Evolutionary conservation across 1,140 invertebrate genomes (phyloP).

Genomic region (Limonius californicus): DNA sequence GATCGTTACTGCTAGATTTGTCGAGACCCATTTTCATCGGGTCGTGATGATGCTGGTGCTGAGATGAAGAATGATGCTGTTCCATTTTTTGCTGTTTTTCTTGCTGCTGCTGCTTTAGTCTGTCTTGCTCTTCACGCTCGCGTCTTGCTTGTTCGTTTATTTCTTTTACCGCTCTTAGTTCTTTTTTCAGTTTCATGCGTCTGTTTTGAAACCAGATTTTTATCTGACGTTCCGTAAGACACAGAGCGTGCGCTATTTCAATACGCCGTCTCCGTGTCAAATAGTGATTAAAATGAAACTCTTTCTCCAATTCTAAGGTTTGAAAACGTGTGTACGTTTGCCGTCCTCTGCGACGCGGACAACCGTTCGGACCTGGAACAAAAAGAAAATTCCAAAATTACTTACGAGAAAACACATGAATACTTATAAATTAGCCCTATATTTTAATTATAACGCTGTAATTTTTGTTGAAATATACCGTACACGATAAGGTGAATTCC

Average conservation of each 20-base stretch:
- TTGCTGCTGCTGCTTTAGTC: slow-evolving; percentile 85
- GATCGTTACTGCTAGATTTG: slow-evolving; percentile 40
- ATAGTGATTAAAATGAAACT: slow-evolving; percentile 98
- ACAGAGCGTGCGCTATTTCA: slow-evolving; percentile 94
- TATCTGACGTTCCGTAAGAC: slow-evolving; percentile 93
- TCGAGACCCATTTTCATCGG: slow-evolving; percentile 51
- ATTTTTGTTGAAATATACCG: too few species aligned
- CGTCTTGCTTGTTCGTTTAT: slow-evolving; percentile 90
- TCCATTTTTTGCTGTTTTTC: slow-evolving; percentile 73
- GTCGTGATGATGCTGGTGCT: slow-evolving; percentile 60
- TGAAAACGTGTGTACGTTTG: slow-evolving; percentile 97
- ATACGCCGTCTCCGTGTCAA: slow-evolving; percentile 91
- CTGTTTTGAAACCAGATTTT: slow-evolving; percentile 98
- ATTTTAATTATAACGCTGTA: too few species aligned
- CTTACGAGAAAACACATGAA: too few species aligned
- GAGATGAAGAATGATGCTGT: slow-evolving; percentile 44
- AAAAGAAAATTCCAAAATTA: slow-evolving; percentile 20
- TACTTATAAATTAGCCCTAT: too few species aligned
- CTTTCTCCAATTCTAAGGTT: slow-evolving; percentile 93
- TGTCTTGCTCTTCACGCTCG: slow-evolving; percentile 85
- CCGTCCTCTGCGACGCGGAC: slow-evolving; percentile 85
- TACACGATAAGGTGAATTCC: too few species aligned
- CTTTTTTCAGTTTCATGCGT: slow-evolving; percentile 97
- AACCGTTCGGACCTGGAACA: slow-evolving; percentile 90
- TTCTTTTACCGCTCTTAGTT: slow-evolving; percentile 87